These are phyloP conservation scores for Acanthisitta chloris DNA, from an alignment of 2,113 vertebrate genomes.

Conservation along the genomic window DNA sequence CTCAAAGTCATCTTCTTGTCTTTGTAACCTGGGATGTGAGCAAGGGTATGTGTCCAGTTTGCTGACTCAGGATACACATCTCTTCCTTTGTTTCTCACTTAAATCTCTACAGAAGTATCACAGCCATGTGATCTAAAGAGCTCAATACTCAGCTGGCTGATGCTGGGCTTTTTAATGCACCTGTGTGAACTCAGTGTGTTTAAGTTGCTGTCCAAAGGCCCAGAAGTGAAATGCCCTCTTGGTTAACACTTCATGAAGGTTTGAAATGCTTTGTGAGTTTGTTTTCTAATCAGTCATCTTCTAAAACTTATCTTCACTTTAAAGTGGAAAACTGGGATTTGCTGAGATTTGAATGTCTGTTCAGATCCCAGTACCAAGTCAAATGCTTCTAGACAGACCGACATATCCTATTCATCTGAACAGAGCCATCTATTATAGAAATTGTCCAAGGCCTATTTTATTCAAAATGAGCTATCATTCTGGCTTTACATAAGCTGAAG, in stretches of 20 bases:
- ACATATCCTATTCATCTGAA: neutral
- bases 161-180: neutral
- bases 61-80: neutral
- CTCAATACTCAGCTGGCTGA: neutral
- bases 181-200: neutral
- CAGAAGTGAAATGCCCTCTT: neutral
- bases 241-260: neutral
- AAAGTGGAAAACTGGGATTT: neutral
- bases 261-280: neutral
- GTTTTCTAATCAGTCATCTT: neutral
- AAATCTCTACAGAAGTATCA: neutral
- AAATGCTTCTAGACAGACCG: neutral
- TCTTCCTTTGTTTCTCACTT: neutral
- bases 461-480: slow-evolving; percentile 6
- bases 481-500: slow-evolving; percentile 26
- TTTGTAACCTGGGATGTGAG: neutral
- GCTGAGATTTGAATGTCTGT: neutral
- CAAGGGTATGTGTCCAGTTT: neutral
- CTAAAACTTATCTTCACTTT: neutral
- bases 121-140: neutral
- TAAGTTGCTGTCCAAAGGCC: neutral
- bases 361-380: neutral
- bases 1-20: neutral
- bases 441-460: slow-evolving; percentile 10
- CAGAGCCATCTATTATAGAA: neutral